Conservation (phyloP, 2,113 vertebrate genomes). For the Mustelus asterias region DNA sequence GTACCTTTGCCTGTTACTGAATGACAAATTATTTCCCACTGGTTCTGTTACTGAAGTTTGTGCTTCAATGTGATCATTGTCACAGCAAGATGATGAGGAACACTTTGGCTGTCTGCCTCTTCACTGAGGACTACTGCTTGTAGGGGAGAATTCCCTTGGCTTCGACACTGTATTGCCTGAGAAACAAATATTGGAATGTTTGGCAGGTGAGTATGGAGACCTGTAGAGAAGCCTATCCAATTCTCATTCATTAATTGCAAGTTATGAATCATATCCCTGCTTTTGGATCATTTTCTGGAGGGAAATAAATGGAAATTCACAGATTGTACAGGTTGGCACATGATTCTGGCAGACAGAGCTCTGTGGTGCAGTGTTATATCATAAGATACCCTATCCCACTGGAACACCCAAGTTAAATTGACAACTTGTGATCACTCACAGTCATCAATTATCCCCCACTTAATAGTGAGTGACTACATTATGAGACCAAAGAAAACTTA, state of each 20-base stretch:
- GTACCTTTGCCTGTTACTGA: neutral
- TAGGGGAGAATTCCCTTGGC: neutral
- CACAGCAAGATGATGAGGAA: neutral
- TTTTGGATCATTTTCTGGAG: neutral
- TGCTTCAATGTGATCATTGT: neutral
- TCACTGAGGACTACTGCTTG: neutral
- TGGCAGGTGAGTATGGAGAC: neutral
- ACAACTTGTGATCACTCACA: neutral
- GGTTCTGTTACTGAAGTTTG: neutral
- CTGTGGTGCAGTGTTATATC: neutral
- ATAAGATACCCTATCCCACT: neutral
- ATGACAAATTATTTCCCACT: conserved; percentile 3
- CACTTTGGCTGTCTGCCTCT: neutral
- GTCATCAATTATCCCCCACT: neutral
- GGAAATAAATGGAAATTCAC: neutral
- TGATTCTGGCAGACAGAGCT: neutral
- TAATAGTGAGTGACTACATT: neutral
- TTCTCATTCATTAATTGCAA: neutral
- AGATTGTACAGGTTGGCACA: neutral
- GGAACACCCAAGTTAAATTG: neutral
- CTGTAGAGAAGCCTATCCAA: neutral
- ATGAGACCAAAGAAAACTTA: neutral
- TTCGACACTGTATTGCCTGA: neutral
- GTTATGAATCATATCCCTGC: neutral
- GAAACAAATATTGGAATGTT: neutral